A percentile compares a stretch with the other conserved stretches of the same genome.
Conservation (phyloP, 1,140 invertebrate genomes). For the Helicorthomorpha holstii region DNA sequence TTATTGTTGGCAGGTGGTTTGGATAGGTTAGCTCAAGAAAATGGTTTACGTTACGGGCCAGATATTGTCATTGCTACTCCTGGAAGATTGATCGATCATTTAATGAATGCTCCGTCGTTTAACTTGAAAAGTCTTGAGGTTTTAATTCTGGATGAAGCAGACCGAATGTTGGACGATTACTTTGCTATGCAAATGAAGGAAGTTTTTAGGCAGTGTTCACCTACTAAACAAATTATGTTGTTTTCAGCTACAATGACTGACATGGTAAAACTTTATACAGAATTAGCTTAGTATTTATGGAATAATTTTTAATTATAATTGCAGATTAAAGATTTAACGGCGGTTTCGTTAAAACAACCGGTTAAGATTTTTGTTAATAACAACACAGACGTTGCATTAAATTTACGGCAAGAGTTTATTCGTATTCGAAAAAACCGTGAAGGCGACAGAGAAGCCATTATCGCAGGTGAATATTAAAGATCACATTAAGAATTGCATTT, state of each 20-base stretch:
- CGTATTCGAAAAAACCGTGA: conserved; percentile 64
- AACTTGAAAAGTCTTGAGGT: conserved; percentile 80
- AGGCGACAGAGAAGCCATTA: conserved; percentile 73
- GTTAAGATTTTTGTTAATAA: conserved; percentile 81
- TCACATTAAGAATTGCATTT: too few species aligned
- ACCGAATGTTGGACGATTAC: conserved; percentile 96
- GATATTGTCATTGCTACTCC: conserved; percentile 98
- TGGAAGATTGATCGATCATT: conserved; percentile 89
- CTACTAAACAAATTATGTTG: conserved; percentile 88
- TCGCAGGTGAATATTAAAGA: conserved; percentile 42
- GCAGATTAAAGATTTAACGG: conserved; percentile 75
- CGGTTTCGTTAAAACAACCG: conserved; percentile 77
- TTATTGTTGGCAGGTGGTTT: conserved; percentile 47
- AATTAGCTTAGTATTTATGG: too few species aligned
- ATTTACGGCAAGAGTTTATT: conserved; percentile 91
- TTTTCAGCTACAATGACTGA: conserved; percentile 99
- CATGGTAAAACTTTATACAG: too few species aligned
- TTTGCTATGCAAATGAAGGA: conserved; percentile 98
- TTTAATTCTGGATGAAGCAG: conserved; percentile 85
- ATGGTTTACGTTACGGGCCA: conserved; percentile 67
- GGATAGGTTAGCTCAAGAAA: conserved; percentile 78
- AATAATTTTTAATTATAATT: too few species aligned
- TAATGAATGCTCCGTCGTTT: conserved; percentile 90
- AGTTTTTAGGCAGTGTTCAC: conserved; percentile 74
- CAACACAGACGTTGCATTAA: conserved; percentile 87